phyloP scores from a whole-genome alignment of 2,888 invertebrate genomes.

The Mamestra brassicae region DNA sequence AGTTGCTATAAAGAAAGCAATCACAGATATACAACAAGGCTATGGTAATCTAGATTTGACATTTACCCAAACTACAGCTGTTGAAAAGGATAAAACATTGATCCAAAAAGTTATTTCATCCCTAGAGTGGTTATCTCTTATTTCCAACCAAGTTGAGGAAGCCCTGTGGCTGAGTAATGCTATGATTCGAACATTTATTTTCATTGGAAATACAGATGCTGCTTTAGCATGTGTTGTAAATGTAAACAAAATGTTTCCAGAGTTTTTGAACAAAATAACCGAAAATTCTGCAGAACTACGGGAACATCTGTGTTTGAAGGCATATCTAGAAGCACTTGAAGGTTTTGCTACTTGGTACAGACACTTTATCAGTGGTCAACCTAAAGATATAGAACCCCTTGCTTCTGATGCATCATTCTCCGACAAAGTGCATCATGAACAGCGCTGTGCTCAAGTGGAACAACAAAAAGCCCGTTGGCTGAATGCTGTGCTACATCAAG shows the following conservation, averaged over 20 bases:
- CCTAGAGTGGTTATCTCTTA: slow-evolving; percentile 96
- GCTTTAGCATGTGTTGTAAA: slow-evolving; percentile 93
- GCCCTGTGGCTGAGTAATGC: slow-evolving; percentile 97
- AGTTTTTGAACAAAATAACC: slow-evolving; percentile 83
- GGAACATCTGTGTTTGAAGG: slow-evolving; percentile 96
- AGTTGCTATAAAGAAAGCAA: slow-evolving; percentile 95
- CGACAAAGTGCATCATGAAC: slow-evolving; percentile 97
- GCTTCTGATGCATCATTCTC: slow-evolving; percentile 93
- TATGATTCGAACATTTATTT: slow-evolving; percentile 96
- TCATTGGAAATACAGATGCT: slow-evolving; percentile 95
- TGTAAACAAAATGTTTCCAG: slow-evolving; percentile 83
- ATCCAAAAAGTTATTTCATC: slow-evolving; percentile 88
- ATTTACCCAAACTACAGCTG: slow-evolving; percentile 93
- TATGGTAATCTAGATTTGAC: slow-evolving; percentile 89
- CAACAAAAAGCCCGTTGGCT: slow-evolving; percentile 95
- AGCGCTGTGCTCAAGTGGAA: slow-evolving; percentile 94
- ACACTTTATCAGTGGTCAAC: slow-evolving; percentile 95
- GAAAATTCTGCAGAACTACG: slow-evolving; percentile 90
- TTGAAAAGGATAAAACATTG: slow-evolving; percentile 86
- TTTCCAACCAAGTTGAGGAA: slow-evolving; percentile 94
- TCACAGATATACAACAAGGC: slow-evolving; percentile 85
- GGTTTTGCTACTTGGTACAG: slow-evolving; percentile 97
- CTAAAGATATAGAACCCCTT: slow-evolving; percentile 92
- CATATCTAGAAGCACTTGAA: slow-evolving; percentile 96
- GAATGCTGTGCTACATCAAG: slow-evolving; percentile 93